These are phyloP conservation scores for Drosophila nasuta DNA, from an alignment of 1,140 invertebrate genomes.

Conservation along the genomic window DNA sequence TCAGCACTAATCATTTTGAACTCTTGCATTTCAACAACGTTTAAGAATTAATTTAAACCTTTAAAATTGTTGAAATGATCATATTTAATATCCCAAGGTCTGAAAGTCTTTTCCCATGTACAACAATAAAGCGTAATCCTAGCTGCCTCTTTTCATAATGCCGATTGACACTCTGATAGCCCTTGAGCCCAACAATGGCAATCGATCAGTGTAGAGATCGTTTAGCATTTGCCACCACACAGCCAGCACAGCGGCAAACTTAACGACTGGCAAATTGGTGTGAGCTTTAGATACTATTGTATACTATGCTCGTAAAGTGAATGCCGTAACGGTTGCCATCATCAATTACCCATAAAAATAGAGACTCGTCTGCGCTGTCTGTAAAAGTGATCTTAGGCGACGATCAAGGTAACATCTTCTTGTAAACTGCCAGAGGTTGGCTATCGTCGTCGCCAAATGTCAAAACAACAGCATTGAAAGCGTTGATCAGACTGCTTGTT, in stretches of 20 bases:
- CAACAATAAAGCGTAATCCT: background rate
- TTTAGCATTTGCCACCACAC: slow-evolving; percentile 54
- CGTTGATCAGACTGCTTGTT: slow-evolving; percentile 40
- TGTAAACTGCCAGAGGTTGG: slow-evolving; percentile 22
- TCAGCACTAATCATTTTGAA: too few species aligned
- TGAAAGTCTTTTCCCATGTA: background rate
- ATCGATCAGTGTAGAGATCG: slow-evolving; percentile 13
- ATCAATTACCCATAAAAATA: slow-evolving; percentile 51
- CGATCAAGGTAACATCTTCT: slow-evolving; percentile 66
- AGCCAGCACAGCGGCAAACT: slow-evolving; percentile 30
- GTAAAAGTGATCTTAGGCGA: slow-evolving; percentile 61
- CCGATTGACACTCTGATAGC: slow-evolving; percentile 23
- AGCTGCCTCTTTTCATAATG: background rate
- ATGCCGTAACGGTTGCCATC: slow-evolving; percentile 45
- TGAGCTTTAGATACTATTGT: slow-evolving; percentile 2
- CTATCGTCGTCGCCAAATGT: slow-evolving; percentile 55
- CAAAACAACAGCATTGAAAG: slow-evolving; percentile 61
- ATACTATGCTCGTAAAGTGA: slow-evolving; percentile 49
- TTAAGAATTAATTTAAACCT: background rate
- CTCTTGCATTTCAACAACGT: too few species aligned
- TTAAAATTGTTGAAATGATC: background rate
- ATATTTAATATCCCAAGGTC: background rate
- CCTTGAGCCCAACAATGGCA: slow-evolving; percentile 36
- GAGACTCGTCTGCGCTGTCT: slow-evolving; percentile 16
- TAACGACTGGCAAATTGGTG: slow-evolving; percentile 45